Percentiles rank a stretch among this genome's conserved stretches.
Evolutionary conservation across 2,113 vertebrate species (phyloP).

Genomic region (Anser brachyrhynchus): DNA sequence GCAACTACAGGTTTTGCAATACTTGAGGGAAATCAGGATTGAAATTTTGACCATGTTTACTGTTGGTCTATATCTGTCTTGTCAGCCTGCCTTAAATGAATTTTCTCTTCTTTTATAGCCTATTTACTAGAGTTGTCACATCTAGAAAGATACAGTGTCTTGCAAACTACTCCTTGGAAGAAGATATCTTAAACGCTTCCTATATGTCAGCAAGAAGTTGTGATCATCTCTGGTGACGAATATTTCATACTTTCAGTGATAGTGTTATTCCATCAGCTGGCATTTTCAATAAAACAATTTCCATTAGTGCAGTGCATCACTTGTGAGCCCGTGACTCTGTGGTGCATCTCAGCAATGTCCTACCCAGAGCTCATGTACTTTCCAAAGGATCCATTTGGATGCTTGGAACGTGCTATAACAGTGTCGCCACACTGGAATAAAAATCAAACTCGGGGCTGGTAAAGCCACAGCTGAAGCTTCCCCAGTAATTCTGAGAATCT

Average conservation of each 20-base stretch:
- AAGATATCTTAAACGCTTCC: neutral
- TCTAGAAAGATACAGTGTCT: neutral
- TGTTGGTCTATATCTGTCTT: neutral
- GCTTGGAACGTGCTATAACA: rapidly evolving
- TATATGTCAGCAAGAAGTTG: neutral
- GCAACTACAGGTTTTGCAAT: neutral
- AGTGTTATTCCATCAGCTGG: neutral
- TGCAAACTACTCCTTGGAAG: neutral
- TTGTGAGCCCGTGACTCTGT: neutral
- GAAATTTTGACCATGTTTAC: neutral
- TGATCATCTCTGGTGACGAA: neutral
- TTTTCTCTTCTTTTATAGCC: neutral
- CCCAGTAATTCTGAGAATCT: neutral
- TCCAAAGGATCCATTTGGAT: neutral
- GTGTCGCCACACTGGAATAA: neutral
- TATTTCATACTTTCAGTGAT: neutral
- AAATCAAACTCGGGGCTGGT: neutral
- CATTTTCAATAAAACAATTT: neutral
- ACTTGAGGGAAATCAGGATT: constrained; percentile 26
- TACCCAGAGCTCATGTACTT: rapidly evolving
- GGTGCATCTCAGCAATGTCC: neutral
- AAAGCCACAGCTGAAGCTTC: neutral
- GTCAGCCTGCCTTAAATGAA: neutral
- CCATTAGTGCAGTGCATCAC: neutral
- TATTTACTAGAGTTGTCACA: neutral